Percentiles rank a stretch among this genome's conserved stretches.
Evolutionary conservation across 2,113 vertebrate genomes (phyloP).

Genomic region (Neolamprologus sp.): DNA sequence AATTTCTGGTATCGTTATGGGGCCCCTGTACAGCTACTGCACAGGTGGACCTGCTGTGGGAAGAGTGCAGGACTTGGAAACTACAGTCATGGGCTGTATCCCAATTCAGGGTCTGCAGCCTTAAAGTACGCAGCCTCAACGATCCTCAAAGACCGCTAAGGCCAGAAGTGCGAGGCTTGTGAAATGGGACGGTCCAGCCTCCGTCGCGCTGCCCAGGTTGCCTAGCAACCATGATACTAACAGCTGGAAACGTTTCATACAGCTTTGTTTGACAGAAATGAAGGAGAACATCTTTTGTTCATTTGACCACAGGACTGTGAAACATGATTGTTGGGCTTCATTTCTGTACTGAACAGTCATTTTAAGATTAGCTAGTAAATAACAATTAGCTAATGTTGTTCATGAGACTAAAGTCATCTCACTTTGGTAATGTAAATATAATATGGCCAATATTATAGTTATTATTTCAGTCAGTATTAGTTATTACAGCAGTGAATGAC

Average conservation of each 20-base stretch:
- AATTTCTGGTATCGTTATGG: background rate
- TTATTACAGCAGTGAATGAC: no score
- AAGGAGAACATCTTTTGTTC: fast-evolving
- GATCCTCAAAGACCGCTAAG: background rate
- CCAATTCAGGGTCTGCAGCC: background rate
- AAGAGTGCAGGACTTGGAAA: background rate
- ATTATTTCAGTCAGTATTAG: fast-evolving
- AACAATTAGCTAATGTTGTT: fast-evolving
- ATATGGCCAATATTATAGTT: no score
- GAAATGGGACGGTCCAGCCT: background rate
- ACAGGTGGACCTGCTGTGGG: background rate
- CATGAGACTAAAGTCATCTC: background rate
- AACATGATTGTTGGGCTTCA: no score
- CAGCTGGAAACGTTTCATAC: background rate
- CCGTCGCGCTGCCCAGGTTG: background rate
- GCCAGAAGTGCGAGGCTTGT: fast-evolving
- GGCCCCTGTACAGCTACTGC: background rate
- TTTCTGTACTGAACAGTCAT: no score
- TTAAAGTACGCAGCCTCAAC: background rate
- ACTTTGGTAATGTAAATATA: fast-evolving
- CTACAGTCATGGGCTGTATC: background rate
- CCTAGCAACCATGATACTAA: fast-evolving
- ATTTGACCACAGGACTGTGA: background rate
- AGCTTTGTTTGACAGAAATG: background rate
- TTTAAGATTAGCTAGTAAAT: background rate